Conservation (phyloP, 2,113 vertebrate species). For the Engraulis encrasicolus region DNA sequence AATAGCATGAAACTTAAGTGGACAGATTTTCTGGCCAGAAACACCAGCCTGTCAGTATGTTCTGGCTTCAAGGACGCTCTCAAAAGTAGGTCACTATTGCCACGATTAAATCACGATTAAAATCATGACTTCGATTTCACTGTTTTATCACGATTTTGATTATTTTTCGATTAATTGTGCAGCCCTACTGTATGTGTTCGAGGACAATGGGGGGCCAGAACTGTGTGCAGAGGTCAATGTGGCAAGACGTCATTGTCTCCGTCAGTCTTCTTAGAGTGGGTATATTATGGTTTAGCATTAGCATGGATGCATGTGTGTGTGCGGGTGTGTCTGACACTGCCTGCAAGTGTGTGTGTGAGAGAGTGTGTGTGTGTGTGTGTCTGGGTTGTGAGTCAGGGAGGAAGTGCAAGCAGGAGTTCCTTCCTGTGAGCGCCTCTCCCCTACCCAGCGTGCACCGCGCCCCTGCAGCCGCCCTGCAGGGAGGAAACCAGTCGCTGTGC, state of each 20-base stretch:
- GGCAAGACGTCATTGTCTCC: background rate
- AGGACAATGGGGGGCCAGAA: background rate
- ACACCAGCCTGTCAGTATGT: too few species aligned
- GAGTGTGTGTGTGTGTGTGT: conserved; percentile 10
- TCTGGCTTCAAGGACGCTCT: too few species aligned
- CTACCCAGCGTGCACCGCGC: conserved; percentile 55
- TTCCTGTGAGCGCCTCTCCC: conserved; percentile 71
- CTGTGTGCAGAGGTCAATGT: background rate
- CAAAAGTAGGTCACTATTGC: too few species aligned
- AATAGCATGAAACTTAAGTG: too few species aligned
- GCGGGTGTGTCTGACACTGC: background rate
- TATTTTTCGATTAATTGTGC: too few species aligned
- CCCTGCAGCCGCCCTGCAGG: conserved; percentile 55
- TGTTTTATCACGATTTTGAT: too few species aligned
- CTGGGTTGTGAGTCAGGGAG: conserved; percentile 52
- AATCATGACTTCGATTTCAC: too few species aligned
- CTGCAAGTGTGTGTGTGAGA: background rate
- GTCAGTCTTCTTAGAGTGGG: background rate
- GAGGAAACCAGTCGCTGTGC: conserved; percentile 56
- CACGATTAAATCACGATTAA: too few species aligned
- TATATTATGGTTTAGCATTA: background rate
- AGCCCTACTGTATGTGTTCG: too few species aligned
- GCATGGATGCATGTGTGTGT: background rate
- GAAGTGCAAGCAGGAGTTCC: conserved; percentile 73
- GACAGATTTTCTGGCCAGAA: too few species aligned